Conservation (phyloP, 2,888 invertebrate species). For the Diploptera punctata region DNA sequence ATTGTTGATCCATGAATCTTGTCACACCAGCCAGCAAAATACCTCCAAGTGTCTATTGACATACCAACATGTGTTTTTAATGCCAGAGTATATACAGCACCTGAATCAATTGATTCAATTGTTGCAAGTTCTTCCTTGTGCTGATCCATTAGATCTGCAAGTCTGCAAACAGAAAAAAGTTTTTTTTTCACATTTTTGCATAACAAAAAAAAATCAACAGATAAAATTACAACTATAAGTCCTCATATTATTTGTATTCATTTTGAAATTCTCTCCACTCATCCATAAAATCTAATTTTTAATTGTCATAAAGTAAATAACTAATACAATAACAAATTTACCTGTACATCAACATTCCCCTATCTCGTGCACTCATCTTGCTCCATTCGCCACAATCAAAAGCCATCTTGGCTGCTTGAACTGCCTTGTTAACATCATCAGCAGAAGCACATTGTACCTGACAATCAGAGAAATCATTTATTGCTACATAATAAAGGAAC, state of each 20-base stretch:
- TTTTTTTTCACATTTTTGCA: no score
- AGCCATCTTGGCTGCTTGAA: slow-evolving; percentile 84
- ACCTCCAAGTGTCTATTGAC: slow-evolving; percentile 97
- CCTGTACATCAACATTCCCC: slow-evolving; percentile 83
- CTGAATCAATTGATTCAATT: slow-evolving; percentile 91
- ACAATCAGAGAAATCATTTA: not conserved
- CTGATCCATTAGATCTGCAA: slow-evolving; percentile 94
- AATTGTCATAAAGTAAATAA: no score
- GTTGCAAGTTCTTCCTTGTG: slow-evolving; percentile 96
- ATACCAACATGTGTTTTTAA: slow-evolving; percentile 97
- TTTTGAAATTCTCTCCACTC: no score
- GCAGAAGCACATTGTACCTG: slow-evolving; percentile 63
- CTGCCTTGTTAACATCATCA: slow-evolving; percentile 87
- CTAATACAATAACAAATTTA: slow-evolving; percentile 57
- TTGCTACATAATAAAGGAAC: no score
- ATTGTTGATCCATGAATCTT: slow-evolving; percentile 93
- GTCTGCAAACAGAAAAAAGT: no score
- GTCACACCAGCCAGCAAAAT: slow-evolving; percentile 97
- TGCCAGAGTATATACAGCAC: slow-evolving; percentile 96
- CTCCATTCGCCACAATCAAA: slow-evolving; percentile 92
- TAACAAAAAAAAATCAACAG: no score
- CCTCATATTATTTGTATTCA: no score
- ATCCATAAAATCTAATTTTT: no score
- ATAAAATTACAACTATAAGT: no score
- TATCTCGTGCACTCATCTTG: slow-evolving; percentile 91